Conservation (phyloP, 2,797 vertebrate genomes). For the Sarcoramphus papa region DNA sequence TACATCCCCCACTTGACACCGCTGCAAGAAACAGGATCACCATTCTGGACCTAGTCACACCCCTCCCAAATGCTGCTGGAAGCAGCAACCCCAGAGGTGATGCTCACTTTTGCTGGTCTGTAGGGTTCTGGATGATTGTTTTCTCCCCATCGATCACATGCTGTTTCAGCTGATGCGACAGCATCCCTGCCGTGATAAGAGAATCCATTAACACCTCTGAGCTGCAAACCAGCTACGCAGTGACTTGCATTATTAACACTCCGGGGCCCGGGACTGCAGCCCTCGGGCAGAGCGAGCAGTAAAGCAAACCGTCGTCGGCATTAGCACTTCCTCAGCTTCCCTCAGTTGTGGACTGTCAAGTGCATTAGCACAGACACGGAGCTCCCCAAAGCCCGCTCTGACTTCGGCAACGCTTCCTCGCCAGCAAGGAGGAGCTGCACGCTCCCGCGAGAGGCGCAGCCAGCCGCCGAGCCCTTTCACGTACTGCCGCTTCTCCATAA, state of each 20-base stretch:
- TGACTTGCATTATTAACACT: neutral
- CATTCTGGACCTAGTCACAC: neutral
- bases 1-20: neutral
- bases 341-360: accelerated
- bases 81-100: neutral
- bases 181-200: constrained; percentile 82
- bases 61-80: neutral
- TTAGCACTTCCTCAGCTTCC: neutral
- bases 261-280: neutral
- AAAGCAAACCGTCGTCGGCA: neutral
- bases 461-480: neutral
- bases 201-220: neutral
- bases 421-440: neutral
- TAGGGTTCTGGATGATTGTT: constrained; percentile 96
- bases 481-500: accelerated
- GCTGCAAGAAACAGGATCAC: neutral
- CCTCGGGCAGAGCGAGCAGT: neutral
- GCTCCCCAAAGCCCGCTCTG: neutral
- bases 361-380: accelerated
- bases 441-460: too few species aligned
- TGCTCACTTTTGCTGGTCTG: constrained; percentile 93
- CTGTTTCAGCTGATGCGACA: constrained; percentile 97
- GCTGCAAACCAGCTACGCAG: neutral
- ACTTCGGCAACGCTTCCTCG: too few species aligned
- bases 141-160: constrained; percentile 97